Base-by-base conservation (phyloP, 2,797 vertebrate genomes). In the Sandelia bainsii region DNA sequence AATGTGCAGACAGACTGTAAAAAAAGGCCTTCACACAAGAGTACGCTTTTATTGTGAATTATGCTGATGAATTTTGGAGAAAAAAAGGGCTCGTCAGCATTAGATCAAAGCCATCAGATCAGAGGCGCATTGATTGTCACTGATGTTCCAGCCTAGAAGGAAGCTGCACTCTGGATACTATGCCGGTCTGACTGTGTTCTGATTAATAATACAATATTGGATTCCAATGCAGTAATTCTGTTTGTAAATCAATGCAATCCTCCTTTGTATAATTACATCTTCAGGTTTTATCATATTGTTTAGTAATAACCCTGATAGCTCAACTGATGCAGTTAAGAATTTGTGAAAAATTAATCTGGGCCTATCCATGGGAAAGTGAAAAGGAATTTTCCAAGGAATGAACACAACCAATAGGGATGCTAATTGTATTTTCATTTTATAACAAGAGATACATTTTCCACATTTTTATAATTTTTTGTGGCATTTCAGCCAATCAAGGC, bases 121-220 rank as follows among this genome's bases (percentile, higher is more conserved):
- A 39, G 37, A 39, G 27, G 20, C 42, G 12, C 3, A 45, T 1
- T 52, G 34, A 69, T 62, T 34, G 8, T 42, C 23, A 5, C n/a
- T 16, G 29, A 27, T 16, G 23, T 20, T 51, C 16, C 54, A 8
- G 22, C 23, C 5, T 23, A 39, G 19, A 61, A 23, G 8, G 20
- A 29, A 56, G 52, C 22, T 70, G 19, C 53, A 60, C 45, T 39
- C 52, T 0, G 17, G 42, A 40, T 54, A 40, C 23, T 5, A 34
- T 56, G 8, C 23, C 0, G 29, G n/a, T 46, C 25, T 37, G 6
- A 59, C 61, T 50, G 13, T 44, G 29, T 25, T 66, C 49, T 6
- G 62, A 83, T 78, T 69, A 58, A 75, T 57, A 51, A 67, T 14
- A 58, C 23, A 61, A 57, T 57, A 69, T 51, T 69, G 44, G 42